Base-by-base conservation (phyloP, 1,140 invertebrate genomes). In the Gonatopus flavifemur region DNA sequence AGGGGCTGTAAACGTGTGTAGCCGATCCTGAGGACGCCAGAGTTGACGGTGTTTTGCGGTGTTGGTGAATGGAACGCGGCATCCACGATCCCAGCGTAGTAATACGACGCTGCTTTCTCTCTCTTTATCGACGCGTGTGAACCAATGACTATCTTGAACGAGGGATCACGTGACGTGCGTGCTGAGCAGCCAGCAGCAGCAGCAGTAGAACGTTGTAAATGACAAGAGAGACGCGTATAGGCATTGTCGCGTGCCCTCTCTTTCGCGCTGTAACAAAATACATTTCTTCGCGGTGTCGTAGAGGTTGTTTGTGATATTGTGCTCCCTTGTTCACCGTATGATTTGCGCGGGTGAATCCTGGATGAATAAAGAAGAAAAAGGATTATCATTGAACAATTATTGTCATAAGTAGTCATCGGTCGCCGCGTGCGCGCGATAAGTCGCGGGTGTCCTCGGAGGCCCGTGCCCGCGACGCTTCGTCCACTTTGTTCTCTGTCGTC, bases 151-250 rank as follows among this genome's bases (percentile, higher is more conserved):
- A 44, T 39, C 53, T 49, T 46, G 57, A 46, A 60, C 58, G 39
- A 41, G 13, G 48, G 50, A 37, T 57, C 67, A 69, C 65, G 67
- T 69, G 67, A 69, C 62, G 53, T 54, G 56, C 57, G 63, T 65
- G 58, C 53, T 49, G 56, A 66, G 52, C 57, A n/a, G n/a, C n/a
- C n/a, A n/a, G n/a, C n/a, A n/a, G n/a, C n/a, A n/a, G n/a, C 57
- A 59, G 60, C 55, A 61, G 59, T 51, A 67, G 63, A 67, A 67
- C 67, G 60, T 65, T 62, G 65, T 59, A 67, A 69, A 66, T 66
- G 67, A 69, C 67, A 69, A n/a, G n/a, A n/a, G n/a, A 69, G 66
- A 65, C 62, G 66, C 67, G 59, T 65, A 62, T n/a, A 59, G 57
- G 60, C 62, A 66, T 68, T 64, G 64, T 59, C 53, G 64, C 61